These are phyloP conservation scores for Epirrhoe alternata DNA, from an alignment of 2,888 invertebrate species.

Conservation along the genomic window DNA sequence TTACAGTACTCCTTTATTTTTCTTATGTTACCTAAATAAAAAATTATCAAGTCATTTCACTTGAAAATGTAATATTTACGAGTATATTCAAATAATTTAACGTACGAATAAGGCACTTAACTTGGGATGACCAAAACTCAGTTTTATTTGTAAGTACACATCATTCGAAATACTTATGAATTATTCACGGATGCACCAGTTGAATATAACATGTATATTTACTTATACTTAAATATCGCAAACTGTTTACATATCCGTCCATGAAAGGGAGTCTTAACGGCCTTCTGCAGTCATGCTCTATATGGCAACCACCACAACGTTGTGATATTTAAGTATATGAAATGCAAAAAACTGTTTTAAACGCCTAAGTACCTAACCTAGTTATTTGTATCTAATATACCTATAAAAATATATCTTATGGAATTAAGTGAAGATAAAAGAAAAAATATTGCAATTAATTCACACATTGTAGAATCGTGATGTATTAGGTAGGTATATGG, in stretches of 20 bases:
- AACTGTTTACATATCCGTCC: slow-evolving; percentile 46
- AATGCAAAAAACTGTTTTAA: neutral
- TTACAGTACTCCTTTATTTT: slow-evolving; percentile 2
- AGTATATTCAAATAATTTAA: neutral
- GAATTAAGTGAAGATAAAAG: neutral
- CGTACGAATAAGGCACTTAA: neutral
- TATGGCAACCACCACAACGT: slow-evolving; percentile 37
- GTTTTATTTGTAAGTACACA: neutral
- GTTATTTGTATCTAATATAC: too few relatives aligned
- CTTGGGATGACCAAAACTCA: slow-evolving; percentile 1
- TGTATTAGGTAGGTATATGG: slow-evolving; percentile 54
- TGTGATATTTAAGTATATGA: slow-evolving; percentile 12
- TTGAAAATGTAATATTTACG: neutral
- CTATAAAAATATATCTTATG: too few relatives aligned
- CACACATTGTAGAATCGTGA: slow-evolving; percentile 56
- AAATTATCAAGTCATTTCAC: neutral
- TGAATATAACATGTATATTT: slow-evolving; percentile 27
- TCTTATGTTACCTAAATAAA: neutral
- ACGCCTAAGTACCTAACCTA: too few relatives aligned
- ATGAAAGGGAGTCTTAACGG: slow-evolving; percentile 53
- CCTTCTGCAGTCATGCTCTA: slow-evolving; percentile 62
- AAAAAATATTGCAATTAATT: slow-evolving; percentile 45
- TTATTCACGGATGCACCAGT: slow-evolving; percentile 28
- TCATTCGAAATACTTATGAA: slow-evolving; percentile 6
- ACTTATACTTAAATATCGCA: slow-evolving; percentile 25